Evolutionary conservation across 1,140 invertebrate genomes (phyloP).

Genomic region (Drosophila lini): DNA sequence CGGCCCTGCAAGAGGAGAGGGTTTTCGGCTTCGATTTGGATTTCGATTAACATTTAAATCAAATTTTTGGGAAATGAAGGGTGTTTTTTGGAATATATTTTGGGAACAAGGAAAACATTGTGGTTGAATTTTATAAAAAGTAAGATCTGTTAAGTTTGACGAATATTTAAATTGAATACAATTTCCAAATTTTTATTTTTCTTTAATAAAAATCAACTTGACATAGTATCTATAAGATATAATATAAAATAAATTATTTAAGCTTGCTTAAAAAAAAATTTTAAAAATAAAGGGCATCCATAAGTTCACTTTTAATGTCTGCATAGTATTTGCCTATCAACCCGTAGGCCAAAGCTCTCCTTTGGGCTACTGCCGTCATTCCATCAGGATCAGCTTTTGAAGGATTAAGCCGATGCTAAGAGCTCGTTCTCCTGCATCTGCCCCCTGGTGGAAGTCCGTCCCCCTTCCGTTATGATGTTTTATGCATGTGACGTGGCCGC

Average conservation of each 20-base stretch:
- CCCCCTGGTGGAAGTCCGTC: background rate
- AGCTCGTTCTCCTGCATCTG: conserved; percentile 2
- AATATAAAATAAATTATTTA: too few species aligned
- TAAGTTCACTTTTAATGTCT: background rate
- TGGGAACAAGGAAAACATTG: background rate
- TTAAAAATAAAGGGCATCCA: conserved; percentile 5
- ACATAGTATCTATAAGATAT: background rate
- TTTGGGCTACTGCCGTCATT: conserved; percentile 15
- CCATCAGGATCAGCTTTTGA: conserved; percentile 36
- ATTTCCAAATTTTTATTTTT: too few species aligned
- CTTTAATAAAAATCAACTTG: background rate
- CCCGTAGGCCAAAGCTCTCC: conserved; percentile 6
- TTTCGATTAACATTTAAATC: conserved; percentile 41
- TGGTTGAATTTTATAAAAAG: background rate
- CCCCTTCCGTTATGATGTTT: conserved; percentile 39
- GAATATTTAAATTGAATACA: background rate
- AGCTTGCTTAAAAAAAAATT: too few species aligned
- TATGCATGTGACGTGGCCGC: conserved; percentile 51
- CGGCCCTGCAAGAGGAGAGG: background rate
- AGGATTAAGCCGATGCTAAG: conserved; percentile 49
- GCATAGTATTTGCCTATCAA: conserved; percentile 5
- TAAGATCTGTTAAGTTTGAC: background rate
- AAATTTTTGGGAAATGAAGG: conserved; percentile 3
- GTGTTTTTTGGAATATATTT: background rate
- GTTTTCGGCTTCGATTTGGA: conserved; percentile 19